Conservation (phyloP, 2,888 invertebrate genomes). For the Spatulosminthurus flaviceps region DNA sequence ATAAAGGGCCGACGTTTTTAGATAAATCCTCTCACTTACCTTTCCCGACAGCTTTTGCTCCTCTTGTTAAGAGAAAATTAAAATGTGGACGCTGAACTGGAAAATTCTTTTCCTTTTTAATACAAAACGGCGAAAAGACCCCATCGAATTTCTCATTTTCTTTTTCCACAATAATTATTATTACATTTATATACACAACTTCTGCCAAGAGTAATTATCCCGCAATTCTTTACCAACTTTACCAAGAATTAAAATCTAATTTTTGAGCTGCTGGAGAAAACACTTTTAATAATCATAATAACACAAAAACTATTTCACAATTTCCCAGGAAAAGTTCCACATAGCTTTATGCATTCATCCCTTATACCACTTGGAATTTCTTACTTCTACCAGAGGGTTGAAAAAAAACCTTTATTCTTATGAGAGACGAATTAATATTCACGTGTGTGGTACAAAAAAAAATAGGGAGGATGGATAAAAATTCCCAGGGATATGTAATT, state of each 20-base stretch:
- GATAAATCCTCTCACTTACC: slow-evolving; percentile 20
- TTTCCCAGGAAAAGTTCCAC: too few species aligned
- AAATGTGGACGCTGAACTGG: background rate
- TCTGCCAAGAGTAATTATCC: slow-evolving; percentile 1
- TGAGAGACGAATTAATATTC: too few species aligned
- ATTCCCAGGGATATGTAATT: background rate
- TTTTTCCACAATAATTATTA: too few species aligned
- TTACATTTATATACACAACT: too few species aligned
- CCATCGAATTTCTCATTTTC: background rate
- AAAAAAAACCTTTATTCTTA: too few species aligned
- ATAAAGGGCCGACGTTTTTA: slow-evolving; percentile 9
- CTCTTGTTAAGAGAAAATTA: slow-evolving; percentile 14
- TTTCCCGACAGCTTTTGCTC: background rate
- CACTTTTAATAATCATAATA: background rate
- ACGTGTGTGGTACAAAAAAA: too few species aligned
- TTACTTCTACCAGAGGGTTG: too few species aligned
- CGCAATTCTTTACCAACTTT: background rate
- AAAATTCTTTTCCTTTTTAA: background rate
- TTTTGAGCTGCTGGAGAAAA: background rate
- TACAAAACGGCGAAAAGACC: background rate
- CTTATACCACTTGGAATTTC: too few species aligned
- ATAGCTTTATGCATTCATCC: background rate
- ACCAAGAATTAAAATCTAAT: background rate
- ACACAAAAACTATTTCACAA: background rate
- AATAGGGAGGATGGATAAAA: background rate